These are phyloP conservation scores for Pao palembangensis DNA, from an alignment of 2,113 vertebrate species.

Conservation along the genomic window DNA sequence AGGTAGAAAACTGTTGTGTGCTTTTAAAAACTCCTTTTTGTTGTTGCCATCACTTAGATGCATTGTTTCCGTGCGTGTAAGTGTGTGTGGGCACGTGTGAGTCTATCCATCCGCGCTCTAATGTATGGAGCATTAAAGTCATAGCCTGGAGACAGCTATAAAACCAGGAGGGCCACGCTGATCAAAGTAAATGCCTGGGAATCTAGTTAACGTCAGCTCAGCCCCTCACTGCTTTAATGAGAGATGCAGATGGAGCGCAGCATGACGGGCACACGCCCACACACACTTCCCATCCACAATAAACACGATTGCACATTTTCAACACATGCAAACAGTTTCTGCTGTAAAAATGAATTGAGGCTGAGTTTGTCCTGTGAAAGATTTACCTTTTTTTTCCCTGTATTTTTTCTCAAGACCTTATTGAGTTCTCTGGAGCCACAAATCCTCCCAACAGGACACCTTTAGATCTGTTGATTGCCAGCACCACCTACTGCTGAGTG, in stretches of 20 bases:
- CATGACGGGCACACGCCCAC: slow-evolving; percentile 46
- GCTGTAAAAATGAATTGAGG: not conserved
- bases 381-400: not conserved
- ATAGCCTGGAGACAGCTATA: slow-evolving; percentile 54
- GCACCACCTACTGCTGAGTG: not conserved
- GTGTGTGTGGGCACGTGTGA: slow-evolving; percentile 5
- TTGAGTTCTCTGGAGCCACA: slow-evolving; percentile 31
- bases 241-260: slow-evolving; percentile 50
- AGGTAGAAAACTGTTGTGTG: no score
- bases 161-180: slow-evolving; percentile 40
- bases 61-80: slow-evolving; percentile 47
- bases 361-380: no score
- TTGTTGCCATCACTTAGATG: slow-evolving; percentile 1
- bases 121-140: slow-evolving; percentile 54
- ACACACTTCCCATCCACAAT: slow-evolving; percentile 27
- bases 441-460: slow-evolving; percentile 47
- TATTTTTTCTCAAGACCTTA: slow-evolving; percentile 6
- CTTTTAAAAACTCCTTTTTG: no score
- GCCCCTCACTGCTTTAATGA: slow-evolving; percentile 53
- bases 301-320: slow-evolving; percentile 9
- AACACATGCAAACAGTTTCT: slow-evolving; percentile 6
- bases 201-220: slow-evolving; percentile 59
- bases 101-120: slow-evolving; percentile 52
- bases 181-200: slow-evolving; percentile 66
- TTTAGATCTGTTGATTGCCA: slow-evolving; percentile 34